Evolutionary conservation across 2,888 invertebrate species (phyloP).

Genomic region (Caradrina clavipalpis): DNA sequence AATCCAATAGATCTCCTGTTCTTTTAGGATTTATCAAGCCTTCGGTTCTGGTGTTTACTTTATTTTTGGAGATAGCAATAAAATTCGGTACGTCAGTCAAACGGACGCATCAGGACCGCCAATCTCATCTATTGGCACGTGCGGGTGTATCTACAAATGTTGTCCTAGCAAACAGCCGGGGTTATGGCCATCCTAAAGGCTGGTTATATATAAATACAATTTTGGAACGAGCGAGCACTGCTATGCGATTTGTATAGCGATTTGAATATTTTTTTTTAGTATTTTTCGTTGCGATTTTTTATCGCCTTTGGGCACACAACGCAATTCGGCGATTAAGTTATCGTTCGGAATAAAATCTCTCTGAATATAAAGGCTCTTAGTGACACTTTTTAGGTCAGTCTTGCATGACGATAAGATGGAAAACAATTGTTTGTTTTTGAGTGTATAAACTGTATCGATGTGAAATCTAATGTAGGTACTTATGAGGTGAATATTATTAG

Average conservation of each 20-base stretch:
- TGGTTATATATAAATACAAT: neutral
- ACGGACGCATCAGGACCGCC: constrained; percentile 4
- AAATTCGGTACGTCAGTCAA: constrained; percentile 32
- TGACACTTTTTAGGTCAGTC: neutral
- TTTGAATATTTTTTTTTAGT: too few relatives aligned
- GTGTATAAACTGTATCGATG: too few relatives aligned
- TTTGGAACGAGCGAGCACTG: too few relatives aligned
- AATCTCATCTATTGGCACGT: constrained; percentile 27
- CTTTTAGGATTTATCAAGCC: neutral
- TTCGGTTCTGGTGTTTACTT: neutral
- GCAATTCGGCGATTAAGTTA: too few relatives aligned
- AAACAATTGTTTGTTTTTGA: too few relatives aligned
- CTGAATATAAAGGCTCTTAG: neutral
- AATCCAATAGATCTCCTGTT: neutral
- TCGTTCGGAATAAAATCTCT: too few relatives aligned
- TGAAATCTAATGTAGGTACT: too few relatives aligned
- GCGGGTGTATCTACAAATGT: constrained; percentile 34
- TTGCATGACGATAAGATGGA: neutral
- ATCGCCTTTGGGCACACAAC: too few relatives aligned
- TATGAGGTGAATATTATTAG: too few relatives aligned
- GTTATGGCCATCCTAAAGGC: neutral
- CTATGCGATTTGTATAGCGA: too few relatives aligned
- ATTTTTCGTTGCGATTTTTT: too few relatives aligned
- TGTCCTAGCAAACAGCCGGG: constrained; percentile 23
- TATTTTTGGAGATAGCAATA: constrained; percentile 19